phyloP scores from a whole-genome alignment of 1,140 invertebrate species.

The Euura saliciscinereae region DNA sequence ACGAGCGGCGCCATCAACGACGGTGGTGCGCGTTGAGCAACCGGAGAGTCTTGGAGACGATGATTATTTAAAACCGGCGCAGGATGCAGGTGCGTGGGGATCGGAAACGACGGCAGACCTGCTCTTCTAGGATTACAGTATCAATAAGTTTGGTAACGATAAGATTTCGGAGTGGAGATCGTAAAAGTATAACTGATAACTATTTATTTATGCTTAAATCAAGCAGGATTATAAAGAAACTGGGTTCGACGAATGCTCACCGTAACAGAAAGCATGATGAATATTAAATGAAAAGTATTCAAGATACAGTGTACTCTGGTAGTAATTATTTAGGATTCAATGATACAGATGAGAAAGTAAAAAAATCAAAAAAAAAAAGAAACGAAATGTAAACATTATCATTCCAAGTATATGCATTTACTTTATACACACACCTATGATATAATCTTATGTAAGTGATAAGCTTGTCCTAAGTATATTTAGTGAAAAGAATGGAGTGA shows the following conservation, averaged over 20 bases:
- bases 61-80: slow-evolving; percentile 66
- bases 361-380: slow-evolving; percentile 2
- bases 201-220: neutral
- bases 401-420: slow-evolving; percentile 51
- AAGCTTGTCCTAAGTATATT: neutral
- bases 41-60: slow-evolving; percentile 35
- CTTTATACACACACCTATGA: slow-evolving; percentile 20
- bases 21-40: slow-evolving; percentile 19
- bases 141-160: no score
- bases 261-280: neutral
- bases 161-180: neutral
- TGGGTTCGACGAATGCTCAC: neutral
- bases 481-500: neutral
- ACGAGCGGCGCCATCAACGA: slow-evolving; percentile 41
- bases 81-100: slow-evolving; percentile 66
- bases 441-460: neutral
- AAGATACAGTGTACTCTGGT: neutral
- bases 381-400: slow-evolving; percentile 24
- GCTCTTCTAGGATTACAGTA: slow-evolving; percentile 57
- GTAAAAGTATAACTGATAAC: neutral
- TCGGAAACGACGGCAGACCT: slow-evolving; percentile 70
- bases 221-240: neutral
- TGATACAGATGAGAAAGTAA: neutral
- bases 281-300: neutral
- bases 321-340: neutral